Base-by-base conservation (phyloP, 2,113 vertebrate genomes). In the Rhagologus leucostigma region DNA sequence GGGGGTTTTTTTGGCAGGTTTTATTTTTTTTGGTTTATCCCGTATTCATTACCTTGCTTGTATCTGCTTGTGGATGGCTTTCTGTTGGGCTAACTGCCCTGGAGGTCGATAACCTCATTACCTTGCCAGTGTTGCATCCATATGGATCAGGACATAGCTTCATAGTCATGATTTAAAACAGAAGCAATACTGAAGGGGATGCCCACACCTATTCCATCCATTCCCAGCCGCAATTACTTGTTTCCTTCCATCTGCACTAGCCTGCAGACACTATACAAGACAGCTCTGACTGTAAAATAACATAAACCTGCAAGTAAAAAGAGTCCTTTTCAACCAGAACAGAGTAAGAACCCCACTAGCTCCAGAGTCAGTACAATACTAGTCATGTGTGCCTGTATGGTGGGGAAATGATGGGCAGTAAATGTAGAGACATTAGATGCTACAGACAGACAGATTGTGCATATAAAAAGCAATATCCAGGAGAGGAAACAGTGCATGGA, bases 1-100 rank as follows among this genome's bases (percentile, higher is more conserved):
- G 9, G 42, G 23, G 1, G 0, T 8, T 5, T 50, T 4, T 46
- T 15, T 33, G 16, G 35, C 9, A 4, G 8, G 15, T 32, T 37
- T 30, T 12, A 32, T 49, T 19, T 26, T 16, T 39, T 46, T 15
- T 23, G 22, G 13, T 59, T 71, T 47, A 33, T 17, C 2, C 19
- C 8, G 7, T 30, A 5, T 23, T 53, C 32, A 32, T 79, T 35
- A 47, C 29, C 41, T 85, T 85, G 49, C n/a, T 56, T 88, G 10
- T 21, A 57, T 86, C 26, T 65, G 24, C 44, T 79, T 33, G 33
- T 27, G 23, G 15, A 82, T 24, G 16, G 33, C 46, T 50, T 86
- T 60, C 83, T 83, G 44, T 21, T 68, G 35, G 39, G 29, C 13
- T 79, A 68, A 59, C 21, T 83, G 32, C 49, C 65, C 84, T 5